Evolutionary conservation across 2,888 invertebrate genomes (phyloP), one percentile per base, ranked within the genome.

Genomic region (Drosophila pseudotakahashii): DNA sequence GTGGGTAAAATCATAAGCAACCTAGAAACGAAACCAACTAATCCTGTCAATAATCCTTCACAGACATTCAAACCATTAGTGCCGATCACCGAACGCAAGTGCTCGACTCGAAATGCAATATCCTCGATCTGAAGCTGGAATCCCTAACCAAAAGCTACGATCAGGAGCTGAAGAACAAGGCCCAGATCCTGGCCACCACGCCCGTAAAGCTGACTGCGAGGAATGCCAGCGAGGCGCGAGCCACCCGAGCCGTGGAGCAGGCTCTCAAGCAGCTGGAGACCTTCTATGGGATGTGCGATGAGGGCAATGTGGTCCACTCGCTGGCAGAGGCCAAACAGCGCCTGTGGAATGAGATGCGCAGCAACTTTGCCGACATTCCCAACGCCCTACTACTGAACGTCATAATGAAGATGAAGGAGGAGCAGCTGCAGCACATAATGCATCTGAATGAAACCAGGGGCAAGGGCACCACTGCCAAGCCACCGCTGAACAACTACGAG

Each of bases 351-450:
- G 88, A 90, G 37, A 79, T 92, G 77, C 89, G 91, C 2, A 57
- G 69, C 4, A 87, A 84, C 11, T 92, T 91, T 52, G 71, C 77
- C 2, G 83, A 90, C 36, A 87, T 90, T 1, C 92, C 92, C 4
- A 91, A 90, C 23, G 88, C 88, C 36, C 60, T 87, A 36, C 78
- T 92, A 6, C 91, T 91, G 59, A 91, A 89, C 68, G 82, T 80
- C 1, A 88, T 91, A 6, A 77, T 91, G 64, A 89, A 89, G 23
- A 64, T 83, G 2, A 92, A 90, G 57, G 91, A 90, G 37, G 89
- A 91, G 14, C 90, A 92, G 69, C 54, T 91, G 13, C 90, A 91
- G 44, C 72, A 90, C n/a, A 77, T 91, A 3, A 89, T 89, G 79
- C 58, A 75, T 0, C 59, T 92, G 1, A 90, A 89, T 44, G 67